Base-by-base conservation (phyloP, 2,888 invertebrate species). In the Mellilla xanthometata region DNA sequence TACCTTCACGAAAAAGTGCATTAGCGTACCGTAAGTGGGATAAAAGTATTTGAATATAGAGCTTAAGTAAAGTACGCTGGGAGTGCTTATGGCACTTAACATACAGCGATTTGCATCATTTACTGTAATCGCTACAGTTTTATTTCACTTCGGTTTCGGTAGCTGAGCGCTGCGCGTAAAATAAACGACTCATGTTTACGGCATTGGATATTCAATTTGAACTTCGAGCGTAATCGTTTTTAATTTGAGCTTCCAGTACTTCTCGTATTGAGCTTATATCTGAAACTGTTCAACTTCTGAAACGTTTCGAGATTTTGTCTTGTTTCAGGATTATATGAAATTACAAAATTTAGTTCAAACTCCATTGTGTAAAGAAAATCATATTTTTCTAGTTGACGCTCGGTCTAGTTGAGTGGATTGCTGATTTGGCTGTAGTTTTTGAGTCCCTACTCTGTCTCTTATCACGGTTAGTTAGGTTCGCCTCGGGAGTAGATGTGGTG, bases 11-110 rank as follows among this genome's bases (percentile, higher is more conserved):
- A 85, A 87, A 86, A 86, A 87, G 77, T 84, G 80, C 87, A 88
- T 88, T 87, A 87, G 79, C 72, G 78, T 76, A 70, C 73, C 61
- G 75, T 82, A 74, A 86, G 79, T 81, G 80, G 81, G 68, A 82
- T 81, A 81, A 82, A 81, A 82, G 80, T 83, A 84, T 87, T 86
- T 83, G 83, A 85, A 86, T 85, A 84, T 79, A 81, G 77, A 80
- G 72, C 78, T 79, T 75, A 78, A 81, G 81, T 76, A 76, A 81
- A 82, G 80, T 79, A 76, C 76, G 70, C 74, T 70, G 72, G 75
- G 75, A 84, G 83, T 80, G 80, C 75, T 80, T 68, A 69, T 72
- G 66, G 76, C 81, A 83, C 83, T 82, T 82, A 81, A 73, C 76
- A 76, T 76, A 72, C 70, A 72, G 61, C 72, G 72, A 80, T 80